phyloP scores from a whole-genome alignment of 1,140 invertebrate genomes.

The Drosophila azteca region DNA sequence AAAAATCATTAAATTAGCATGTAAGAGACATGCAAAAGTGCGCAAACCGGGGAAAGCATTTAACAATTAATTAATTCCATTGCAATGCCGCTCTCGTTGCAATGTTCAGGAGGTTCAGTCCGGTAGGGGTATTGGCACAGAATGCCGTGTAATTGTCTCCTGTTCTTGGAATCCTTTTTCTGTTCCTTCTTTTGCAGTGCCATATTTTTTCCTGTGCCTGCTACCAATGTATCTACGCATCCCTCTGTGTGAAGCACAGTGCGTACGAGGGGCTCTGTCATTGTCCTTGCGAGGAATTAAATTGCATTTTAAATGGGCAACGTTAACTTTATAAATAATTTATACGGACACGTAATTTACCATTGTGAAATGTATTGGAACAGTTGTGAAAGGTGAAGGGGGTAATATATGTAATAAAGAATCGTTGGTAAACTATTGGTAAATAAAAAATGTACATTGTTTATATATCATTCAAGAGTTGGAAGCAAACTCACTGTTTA shows the following conservation, averaged over 20 bases:
- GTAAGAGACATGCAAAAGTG: conserved; percentile 44
- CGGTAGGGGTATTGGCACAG: background rate
- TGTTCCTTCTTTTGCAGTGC: background rate
- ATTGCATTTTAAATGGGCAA: conserved; percentile 53
- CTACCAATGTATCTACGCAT: no score
- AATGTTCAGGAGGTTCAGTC: conserved; percentile 21
- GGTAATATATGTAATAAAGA: background rate
- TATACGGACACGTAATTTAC: conserved; percentile 43
- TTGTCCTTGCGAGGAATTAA: conserved; percentile 51
- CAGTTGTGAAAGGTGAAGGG: conserved; percentile 24
- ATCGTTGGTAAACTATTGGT: no score
- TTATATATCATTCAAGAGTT: no score
- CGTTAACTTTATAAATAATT: conserved; percentile 57
- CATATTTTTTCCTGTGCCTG: background rate
- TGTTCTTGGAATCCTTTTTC: conserved; percentile 28
- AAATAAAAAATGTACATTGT: no score
- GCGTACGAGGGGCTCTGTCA: conserved; percentile 46
- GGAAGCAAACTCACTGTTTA: background rate
- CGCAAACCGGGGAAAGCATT: conserved; percentile 51
- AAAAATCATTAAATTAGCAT: conserved; percentile 71
- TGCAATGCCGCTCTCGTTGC: conserved; percentile 53
- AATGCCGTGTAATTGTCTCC: conserved; percentile 3
- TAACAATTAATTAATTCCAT: conserved; percentile 78
- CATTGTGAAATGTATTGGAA: conserved; percentile 24
- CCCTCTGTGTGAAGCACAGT: conserved; percentile 3